Conservation (phyloP, 2,888 invertebrate species). For the Smittia aterrima region DNA sequence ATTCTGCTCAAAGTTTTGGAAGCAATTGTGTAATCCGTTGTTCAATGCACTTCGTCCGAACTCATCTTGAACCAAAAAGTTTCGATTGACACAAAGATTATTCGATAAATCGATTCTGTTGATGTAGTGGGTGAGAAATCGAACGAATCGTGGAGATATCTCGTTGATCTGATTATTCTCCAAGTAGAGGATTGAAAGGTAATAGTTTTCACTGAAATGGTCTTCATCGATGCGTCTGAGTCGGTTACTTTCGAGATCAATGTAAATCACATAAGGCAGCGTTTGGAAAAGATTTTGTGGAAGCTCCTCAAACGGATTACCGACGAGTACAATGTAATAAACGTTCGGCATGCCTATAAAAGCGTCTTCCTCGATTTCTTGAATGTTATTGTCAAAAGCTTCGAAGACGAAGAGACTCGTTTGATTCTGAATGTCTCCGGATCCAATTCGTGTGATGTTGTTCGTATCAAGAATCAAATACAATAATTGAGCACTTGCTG, state of each 20-base stretch:
- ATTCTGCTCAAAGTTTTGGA: too few relatives aligned
- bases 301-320: neutral
- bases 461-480: neutral
- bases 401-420: neutral
- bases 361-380: neutral
- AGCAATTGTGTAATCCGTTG: neutral
- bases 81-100: neutral
- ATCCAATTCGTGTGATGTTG: neutral
- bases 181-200: neutral
- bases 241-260: neutral
- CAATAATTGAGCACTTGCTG: neutral
- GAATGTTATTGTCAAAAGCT: neutral
- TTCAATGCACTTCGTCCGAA: constrained; percentile 53
- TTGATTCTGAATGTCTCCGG: neutral
- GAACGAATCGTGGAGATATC: neutral
- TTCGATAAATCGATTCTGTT: too few relatives aligned
- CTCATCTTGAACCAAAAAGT: constrained; percentile 45
- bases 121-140: neutral
- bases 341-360: neutral
- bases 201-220: neutral
- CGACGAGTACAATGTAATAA: neutral
- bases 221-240: neutral
- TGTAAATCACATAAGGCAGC: neutral
- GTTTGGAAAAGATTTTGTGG: neutral
- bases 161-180: neutral